Base-by-base conservation (phyloP, 64 coral and sea anemone genomes). In the Stichodactyla helianthus region DNA sequence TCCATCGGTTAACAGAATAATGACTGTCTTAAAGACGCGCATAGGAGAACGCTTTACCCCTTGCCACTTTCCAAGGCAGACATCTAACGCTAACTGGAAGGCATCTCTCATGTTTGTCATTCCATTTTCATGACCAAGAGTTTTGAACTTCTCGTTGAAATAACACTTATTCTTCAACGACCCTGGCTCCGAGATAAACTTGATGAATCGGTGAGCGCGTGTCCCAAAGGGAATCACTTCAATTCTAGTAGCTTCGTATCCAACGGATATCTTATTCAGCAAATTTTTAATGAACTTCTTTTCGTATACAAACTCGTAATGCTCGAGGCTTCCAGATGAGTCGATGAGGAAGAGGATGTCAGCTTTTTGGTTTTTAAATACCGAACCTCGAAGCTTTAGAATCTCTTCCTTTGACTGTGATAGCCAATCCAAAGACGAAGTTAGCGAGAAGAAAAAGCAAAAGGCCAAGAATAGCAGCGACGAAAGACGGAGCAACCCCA, bases 291-390 rank as follows among this genome's bases (percentile, higher is more conserved):
- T 59, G 22, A 96, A 96, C 35, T 86, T 84, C 55, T 93, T 96
- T 28, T 96, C 94, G 52, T 89, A 82, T 7, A 70, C 12, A 54
- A 93, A 96, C 20, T 96, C 67, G 22, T 15, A 20, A 6, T 4
- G 16, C 11, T 17, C 20, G 13, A 96, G 78, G 85, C 94, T 96
- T 60, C 91, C 88, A 51, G 94, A 96, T 8, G 91, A 85, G 62
- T 96, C 94, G 50, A 96, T 51, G 9, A 96, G 80, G 22, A 96
- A 96, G 26, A 96, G 23, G 7, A 96, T 27, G 57, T 96, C 94
- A 20, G 94, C 88, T 63, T 93, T 90, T 20, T 77, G 59, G 57
- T 93, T 82, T 10, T 85, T 54, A 7, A 61, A 91, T 4, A 92
- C 55, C 44, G 79, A 44, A 53, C 84, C 84, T 82, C 94, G 88